phyloP scores from a whole-genome alignment of 2,888 invertebrate species.

The Megaustenia siamemsis region DNA sequence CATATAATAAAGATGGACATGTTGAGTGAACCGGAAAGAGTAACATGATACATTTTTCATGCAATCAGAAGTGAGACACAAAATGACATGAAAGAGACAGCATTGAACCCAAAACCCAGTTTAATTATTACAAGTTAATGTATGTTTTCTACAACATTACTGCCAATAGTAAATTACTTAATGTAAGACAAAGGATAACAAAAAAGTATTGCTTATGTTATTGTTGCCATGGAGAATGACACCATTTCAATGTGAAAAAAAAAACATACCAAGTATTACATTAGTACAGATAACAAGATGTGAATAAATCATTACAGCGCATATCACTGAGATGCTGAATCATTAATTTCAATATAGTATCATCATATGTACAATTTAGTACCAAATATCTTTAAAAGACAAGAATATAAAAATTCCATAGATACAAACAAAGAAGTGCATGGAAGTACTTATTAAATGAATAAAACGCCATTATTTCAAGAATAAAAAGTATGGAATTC shows the following conservation, averaged over 20 bases:
- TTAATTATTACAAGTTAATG: conserved; percentile 11
- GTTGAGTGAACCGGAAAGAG: too few relatives aligned
- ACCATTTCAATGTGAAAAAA: neutral
- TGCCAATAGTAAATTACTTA: neutral
- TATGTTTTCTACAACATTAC: neutral
- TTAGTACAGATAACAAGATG: conserved; percentile 15
- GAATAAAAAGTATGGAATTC: too few relatives aligned
- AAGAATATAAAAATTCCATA: neutral
- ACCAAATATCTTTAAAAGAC: neutral
- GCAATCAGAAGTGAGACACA: neutral
- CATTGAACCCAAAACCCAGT: neutral
- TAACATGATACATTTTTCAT: neutral
- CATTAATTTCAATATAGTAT: neutral
- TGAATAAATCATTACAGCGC: conserved; percentile 5
- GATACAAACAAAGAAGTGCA: neutral
- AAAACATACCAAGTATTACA: conserved; percentile 5
- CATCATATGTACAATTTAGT: conserved; percentile 11
- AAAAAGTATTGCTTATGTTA: conserved; percentile 47
- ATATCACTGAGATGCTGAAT: conserved; percentile 6
- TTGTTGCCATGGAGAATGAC: conserved; percentile 41
- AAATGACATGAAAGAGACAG: conserved; percentile 5
- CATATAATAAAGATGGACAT: too few relatives aligned
- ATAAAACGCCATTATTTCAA: neutral
- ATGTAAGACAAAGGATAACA: neutral
- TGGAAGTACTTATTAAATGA: conserved; percentile 14